Base-by-base conservation (phyloP, 2,797 vertebrate genomes). In the Macrochelys suwanniensis region DNA sequence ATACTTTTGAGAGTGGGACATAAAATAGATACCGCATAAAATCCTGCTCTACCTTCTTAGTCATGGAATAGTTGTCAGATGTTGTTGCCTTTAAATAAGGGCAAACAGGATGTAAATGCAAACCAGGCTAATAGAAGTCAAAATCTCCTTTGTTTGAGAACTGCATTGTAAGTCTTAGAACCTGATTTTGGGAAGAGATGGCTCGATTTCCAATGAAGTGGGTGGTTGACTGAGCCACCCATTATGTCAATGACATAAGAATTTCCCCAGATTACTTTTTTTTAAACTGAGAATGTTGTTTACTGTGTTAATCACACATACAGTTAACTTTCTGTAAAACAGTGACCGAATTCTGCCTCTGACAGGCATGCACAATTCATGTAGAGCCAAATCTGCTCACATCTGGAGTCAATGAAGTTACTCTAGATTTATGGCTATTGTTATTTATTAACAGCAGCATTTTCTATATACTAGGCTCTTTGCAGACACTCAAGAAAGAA, bases 31-130 rank as follows among this genome's bases (percentile, higher is more conserved):
- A 82, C 33, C 79, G 26, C 28, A 76, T 59, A 42, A 92, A 93
- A 5, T 87, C 86, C 37, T 71, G 37, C 37, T 71, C 68, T 11
- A 37, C 68, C 68, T 85, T 94, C 50, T 88, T 47, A 94, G 50
- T 15, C 26, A 12, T 78, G 84, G 51, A 88, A 92, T 37, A 90
- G 28, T 12, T 94, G 50, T 89, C 33, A 68, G 19, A 37, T 74
- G 25, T 89, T 96, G 96, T 92, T n/a, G 47, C 1, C 83, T 78
- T 93, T 80, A 95, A 95, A 87, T 81, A 84, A 0, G 4, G 37
- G 50, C 65, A 89, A 45, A 84, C 42, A 84, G 77, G 71, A 80
- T 85, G 42, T 16, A 93, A 95, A 93, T 65, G 47, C 33, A 94
- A 95, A 77, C 0, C 1, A 94, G 81, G 11, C 28, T 85, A 33